Base-by-base conservation (phyloP, 1,140 invertebrate species). In the Psix sp. region DNA sequence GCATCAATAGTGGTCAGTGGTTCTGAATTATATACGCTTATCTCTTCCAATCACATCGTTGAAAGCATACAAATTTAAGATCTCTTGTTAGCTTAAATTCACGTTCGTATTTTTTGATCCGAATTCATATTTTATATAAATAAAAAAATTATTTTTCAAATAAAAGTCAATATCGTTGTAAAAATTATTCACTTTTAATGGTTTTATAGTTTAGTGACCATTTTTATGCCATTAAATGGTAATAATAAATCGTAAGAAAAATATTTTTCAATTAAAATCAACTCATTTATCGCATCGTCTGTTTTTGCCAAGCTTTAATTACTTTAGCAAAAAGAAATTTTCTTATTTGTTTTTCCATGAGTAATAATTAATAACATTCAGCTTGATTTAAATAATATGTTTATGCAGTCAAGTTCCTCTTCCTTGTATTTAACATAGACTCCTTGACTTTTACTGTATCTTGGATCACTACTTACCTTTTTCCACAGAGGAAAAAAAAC, bases 361-460 rank as follows among this genome's bases (percentile, higher is more conserved):
- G 42, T 14, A 71, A 62, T 71, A 71, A 71, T 71, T 62, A 71
- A 71, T 71, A 71, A 63, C 48, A 51, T 62, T 56, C 57, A 49
- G 17, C 43, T 49, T 57, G 51, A 72, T 72, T 63, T 63, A 72
- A 72, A 72, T 71, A 71, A 71, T 72, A 72, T 72, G 51, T 72
- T 72, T 72, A 65, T 65, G 45, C 60, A 45, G 59, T 13, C 46
- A 17, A 72, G 68, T 72, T 65, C 68, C 68, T 72, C 68, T 65
- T 65, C 60, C 68, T 72, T 52, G 59, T 72, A 45, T 52, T 72
- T 72, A 63, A 72, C 67, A 72, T 63, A 63, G 42, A 35, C 59
- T 72, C 68, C 68, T 72, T 72, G 68, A 72, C 68, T 72, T 72
- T 65, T 72, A 63, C 43, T 56, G 51, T 71, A 63, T 57, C 57